Percentiles rank a stretch among this genome's conserved stretches.
Evolutionary conservation across 2,888 invertebrate species (phyloP).

Genomic region (Lordiphosa fenestrarum): DNA sequence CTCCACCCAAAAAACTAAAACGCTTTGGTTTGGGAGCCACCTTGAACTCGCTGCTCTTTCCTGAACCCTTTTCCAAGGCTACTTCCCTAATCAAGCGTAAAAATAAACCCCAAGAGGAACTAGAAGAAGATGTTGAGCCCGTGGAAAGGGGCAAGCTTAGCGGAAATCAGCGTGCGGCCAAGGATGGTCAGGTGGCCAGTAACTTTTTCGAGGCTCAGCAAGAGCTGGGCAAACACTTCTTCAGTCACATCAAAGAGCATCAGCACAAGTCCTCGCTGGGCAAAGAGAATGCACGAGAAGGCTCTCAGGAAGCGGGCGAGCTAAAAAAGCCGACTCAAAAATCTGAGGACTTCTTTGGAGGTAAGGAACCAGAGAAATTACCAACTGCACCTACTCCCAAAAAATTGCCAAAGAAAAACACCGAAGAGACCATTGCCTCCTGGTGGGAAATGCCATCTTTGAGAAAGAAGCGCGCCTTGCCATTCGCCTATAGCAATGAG

Average conservation of each 20-base stretch:
- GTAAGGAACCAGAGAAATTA: conserved; percentile 17
- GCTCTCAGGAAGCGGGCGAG: conserved; percentile 11
- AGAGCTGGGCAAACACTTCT: conserved; percentile 59
- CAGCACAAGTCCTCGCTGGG: conserved; percentile 28
- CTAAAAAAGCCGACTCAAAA: neutral
- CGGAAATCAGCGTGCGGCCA: conserved; percentile 34
- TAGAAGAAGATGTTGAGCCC: conserved; percentile 40
- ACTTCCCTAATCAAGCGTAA: conserved; percentile 21
- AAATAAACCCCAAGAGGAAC: conserved; percentile 19
- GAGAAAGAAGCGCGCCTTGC: conserved; percentile 44
- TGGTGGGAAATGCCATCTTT: conserved; percentile 72
- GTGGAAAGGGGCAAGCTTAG: conserved; percentile 24
- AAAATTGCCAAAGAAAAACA: conserved; percentile 7
- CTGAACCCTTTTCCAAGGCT: conserved; percentile 61
- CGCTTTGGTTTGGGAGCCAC: conserved; percentile 51
- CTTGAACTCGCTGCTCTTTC: conserved; percentile 62
- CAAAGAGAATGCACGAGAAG: conserved; percentile 16
- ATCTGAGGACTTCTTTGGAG: conserved; percentile 48
- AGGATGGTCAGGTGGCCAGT: conserved; percentile 36
- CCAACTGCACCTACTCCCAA: conserved; percentile 15
- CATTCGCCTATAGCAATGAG: conserved; percentile 28
- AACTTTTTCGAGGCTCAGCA: conserved; percentile 63
- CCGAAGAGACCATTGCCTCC: conserved; percentile 44
- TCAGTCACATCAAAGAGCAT: conserved; percentile 51
- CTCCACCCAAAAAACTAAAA: conserved; percentile 43